Evolutionary conservation across 2,888 invertebrate species (phyloP), one percentile per base, ranked within the genome.

Genomic region (Polietes domitor): DNA sequence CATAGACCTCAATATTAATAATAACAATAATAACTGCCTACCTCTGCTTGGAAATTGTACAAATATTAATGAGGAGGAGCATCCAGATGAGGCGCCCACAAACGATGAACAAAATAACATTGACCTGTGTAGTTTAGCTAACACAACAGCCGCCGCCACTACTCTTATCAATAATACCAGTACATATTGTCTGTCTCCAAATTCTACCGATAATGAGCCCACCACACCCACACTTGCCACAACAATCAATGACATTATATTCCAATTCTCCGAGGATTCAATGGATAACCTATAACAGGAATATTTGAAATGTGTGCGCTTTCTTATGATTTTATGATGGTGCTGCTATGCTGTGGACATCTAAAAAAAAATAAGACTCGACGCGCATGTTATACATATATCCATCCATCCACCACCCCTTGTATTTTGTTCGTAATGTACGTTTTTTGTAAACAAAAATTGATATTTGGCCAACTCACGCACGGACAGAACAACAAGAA

Each of bases 231-330:
- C 21, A 3, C 19, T 21, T 12, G 15, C 65, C 19, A 26, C 47
- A n/a, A 47, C 50, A 50, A 19, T 32, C 77, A 43, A 58, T 58
- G 58, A 19, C 21, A 63, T n/a, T 17, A 15, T 28, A 80, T 12
- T 50, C 41, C 53, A 75, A 63, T 41, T 28, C 15, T 65, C 77
- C 2, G 75, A 85, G 65, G 85, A 84, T 80, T 70, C 76, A 9
- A 37, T 80, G 76, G 83, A 84, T 41, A 84, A 79, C 72, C 77
- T 84, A 72, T 85, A 86, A 80, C 81, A 84, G 65, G 72, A 83
- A 61, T 71, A 77, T 73, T 41, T 68, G 21, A 78, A 79, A 71
- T 77, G 65, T 73, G 47, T 82, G 43, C 80, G 68, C 32, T 80
- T 77, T 32, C 58, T 80, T 71, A 82, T 83, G 63, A 43, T 73